Evolutionary conservation across 1,140 invertebrate species (phyloP), one percentile per base, ranked within the genome.

Genomic region (Macrocentrus cingulum): DNA sequence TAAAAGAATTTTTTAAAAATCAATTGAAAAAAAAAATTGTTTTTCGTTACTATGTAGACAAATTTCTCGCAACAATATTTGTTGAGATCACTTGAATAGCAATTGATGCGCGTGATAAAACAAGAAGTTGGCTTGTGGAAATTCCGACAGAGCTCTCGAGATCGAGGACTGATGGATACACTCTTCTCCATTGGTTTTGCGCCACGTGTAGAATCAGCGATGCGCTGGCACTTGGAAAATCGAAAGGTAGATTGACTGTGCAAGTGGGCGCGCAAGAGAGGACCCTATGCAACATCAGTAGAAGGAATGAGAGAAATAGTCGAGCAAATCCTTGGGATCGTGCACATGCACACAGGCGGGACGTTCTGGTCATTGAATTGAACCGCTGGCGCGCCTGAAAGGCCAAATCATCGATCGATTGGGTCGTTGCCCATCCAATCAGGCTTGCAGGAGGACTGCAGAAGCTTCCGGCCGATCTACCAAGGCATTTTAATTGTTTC

Each of bases 381-480:
- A n/a, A n/a, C n/a, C n/a, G n/a, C n/a, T n/a, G n/a, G n/a, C n/a
- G n/a, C n/a, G n/a, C n/a, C n/a, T n/a, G 23, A 19, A 39, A 56
- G 22, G 16, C 4, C 2, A 39, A 19, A 16, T 51, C 56, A 62
- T 62, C 56, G 56, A 37, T 46, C 56, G 16, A 62, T 62, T 62
- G 56, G 56, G 56, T 59, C 61, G 52, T 59, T 62, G 61, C 56
- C 61, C 56, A 62, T 62, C 56, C 56, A 62, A 62, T 62, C 60
- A 62, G 56, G 36, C 36, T 46, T 42, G 42, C 51, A 7, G 36
- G 29, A 39, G 37, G 53, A 60, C 50, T 60, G 18, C 16, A n/a
- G 36, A 45, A 46, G 56, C 45, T 60, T 58, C 51, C 52, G 52
- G 52, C 16, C 51, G 36, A 59, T 52, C 48, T 48, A 39, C 51